These are phyloP conservation scores for Mizuhopecten yessoensis DNA, from an alignment of 1,140 invertebrate species.

Conservation along the genomic window DNA sequence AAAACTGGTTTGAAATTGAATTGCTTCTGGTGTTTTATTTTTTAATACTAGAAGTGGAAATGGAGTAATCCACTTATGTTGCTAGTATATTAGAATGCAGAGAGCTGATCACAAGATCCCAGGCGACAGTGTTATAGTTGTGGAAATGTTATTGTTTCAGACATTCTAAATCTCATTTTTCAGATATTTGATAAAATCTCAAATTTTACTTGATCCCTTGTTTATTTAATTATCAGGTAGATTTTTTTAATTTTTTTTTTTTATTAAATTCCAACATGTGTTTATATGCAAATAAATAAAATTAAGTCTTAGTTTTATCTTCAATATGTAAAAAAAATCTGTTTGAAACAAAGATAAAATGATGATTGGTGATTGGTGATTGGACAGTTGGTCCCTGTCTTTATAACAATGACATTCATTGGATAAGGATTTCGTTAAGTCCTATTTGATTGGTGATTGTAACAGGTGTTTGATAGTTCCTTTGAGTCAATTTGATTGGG, in stretches of 20 bases:
- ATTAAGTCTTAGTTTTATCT: too few species aligned
- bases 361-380: not conserved
- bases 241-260: too few species aligned
- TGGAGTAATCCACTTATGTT: not conserved
- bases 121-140: not conserved
- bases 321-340: too few species aligned
- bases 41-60: not conserved
- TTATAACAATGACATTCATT: not conserved
- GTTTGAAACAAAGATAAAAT: too few species aligned
- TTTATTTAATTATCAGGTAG: too few species aligned
- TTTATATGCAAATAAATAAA: too few species aligned
- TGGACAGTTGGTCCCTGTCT: not conserved
- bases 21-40: constrained; percentile 24
- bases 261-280: too few species aligned
- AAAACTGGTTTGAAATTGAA: constrained; percentile 12
- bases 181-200: not conserved
- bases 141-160: not conserved
- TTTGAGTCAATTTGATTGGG: constrained; percentile 10
- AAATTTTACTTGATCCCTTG: not conserved
- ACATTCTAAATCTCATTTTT: not conserved
- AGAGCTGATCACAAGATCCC: not conserved
- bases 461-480: constrained; percentile 5
- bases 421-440: not conserved
- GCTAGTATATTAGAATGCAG: constrained; percentile 9
- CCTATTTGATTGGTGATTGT: not conserved